These are phyloP conservation scores for Strix occidentalis DNA, from an alignment of 2,797 vertebrate species.

Conservation along the genomic window DNA sequence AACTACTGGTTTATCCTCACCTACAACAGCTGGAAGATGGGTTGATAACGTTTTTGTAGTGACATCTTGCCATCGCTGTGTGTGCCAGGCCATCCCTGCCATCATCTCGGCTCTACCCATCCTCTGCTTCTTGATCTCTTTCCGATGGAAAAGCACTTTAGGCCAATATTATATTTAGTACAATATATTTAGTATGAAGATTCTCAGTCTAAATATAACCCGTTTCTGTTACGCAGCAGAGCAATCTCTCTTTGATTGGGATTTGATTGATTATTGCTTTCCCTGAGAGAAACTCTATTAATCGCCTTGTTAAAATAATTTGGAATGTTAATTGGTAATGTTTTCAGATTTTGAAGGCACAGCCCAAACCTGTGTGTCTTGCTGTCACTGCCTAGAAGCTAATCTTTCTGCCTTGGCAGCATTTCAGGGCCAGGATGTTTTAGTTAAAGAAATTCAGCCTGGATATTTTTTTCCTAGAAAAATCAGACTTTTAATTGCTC, in stretches of 20 bases:
- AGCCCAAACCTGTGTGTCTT: neutral
- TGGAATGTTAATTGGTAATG: neutral
- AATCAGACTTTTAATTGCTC: neutral
- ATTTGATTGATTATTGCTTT: neutral
- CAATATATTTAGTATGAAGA: neutral
- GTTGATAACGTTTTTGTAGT: no score
- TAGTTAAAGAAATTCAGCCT: neutral
- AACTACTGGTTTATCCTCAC: accelerated
- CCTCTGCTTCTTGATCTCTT: neutral
- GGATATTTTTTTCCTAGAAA: neutral
- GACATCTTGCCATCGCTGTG: accelerated
- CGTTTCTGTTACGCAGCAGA: neutral
- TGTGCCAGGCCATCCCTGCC: neutral
- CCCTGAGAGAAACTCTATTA: neutral
- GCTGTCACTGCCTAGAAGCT: neutral
- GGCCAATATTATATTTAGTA: neutral
- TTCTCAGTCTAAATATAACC: neutral
- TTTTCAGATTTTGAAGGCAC: neutral
- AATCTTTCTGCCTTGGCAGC: neutral
- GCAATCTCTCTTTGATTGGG: neutral
- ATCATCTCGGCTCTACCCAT: neutral
- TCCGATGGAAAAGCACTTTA: neutral
- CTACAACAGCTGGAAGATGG: accelerated
- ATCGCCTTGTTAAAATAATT: neutral
- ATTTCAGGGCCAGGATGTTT: neutral